phyloP scores from a whole-genome alignment of 2,113 vertebrate species.

The Camelus bactrianus region DNA sequence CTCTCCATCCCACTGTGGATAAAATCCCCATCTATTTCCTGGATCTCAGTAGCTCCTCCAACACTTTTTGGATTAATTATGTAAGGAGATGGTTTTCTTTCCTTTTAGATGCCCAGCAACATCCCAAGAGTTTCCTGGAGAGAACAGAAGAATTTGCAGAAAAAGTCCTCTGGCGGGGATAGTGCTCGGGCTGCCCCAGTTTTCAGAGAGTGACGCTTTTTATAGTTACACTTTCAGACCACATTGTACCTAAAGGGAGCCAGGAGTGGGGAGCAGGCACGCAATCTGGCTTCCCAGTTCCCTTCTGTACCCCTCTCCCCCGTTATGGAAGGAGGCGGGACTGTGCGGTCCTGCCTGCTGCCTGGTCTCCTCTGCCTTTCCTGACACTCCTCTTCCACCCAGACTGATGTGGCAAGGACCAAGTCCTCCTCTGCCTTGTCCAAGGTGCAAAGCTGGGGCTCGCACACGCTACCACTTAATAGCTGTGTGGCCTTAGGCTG shows the following conservation, averaged over 20 bases:
- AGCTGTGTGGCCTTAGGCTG: neutral
- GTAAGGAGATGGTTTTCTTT: slow-evolving; percentile 37
- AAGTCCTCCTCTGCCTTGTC: neutral
- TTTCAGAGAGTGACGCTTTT: slow-evolving; percentile 72
- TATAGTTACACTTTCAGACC: slow-evolving; percentile 71
- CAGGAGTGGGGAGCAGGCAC: neutral
- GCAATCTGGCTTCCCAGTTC: neutral
- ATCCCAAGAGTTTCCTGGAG: slow-evolving; percentile 77
- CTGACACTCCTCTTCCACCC: neutral
- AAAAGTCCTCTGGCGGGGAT: slow-evolving; percentile 20
- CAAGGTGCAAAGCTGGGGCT: neutral
- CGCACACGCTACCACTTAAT: no score
- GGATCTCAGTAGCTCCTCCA: neutral
- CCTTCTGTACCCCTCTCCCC: neutral
- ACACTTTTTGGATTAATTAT: slow-evolving; percentile 20
- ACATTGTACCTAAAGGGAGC: slow-evolving; percentile 34
- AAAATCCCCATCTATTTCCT: neutral
- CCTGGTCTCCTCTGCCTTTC: neutral
- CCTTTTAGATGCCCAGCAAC: slow-evolving; percentile 52
- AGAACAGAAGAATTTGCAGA: slow-evolving; percentile 68
- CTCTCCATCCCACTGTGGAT: neutral
- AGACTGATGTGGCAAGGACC: neutral
- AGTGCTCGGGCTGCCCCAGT: slow-evolving; percentile 68
- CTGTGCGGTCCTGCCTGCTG: accelerated
- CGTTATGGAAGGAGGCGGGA: neutral